phyloP scores from a whole-genome alignment of 2,113 vertebrate genomes.

The Vulpes vulpes region DNA sequence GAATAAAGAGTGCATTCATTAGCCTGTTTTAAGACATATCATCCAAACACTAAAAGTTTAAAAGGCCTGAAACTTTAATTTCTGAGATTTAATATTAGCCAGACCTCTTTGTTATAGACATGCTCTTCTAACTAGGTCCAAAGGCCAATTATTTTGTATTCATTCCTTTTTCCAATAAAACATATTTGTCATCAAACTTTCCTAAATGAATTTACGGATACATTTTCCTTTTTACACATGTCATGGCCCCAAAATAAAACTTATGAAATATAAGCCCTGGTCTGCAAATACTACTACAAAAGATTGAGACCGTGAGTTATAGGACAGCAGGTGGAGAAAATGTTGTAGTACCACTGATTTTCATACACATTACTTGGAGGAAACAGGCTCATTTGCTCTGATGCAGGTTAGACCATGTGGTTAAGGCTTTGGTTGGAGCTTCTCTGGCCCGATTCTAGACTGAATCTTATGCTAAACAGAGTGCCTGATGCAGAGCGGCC shows the following conservation, averaged over 20 bases:
- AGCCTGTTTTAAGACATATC: background rate
- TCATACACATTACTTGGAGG: background rate
- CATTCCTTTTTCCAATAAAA: conserved; percentile 54
- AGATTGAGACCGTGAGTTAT: background rate
- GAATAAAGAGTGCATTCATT: background rate
- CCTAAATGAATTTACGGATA: background rate
- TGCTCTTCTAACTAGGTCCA: background rate
- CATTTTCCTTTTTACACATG: background rate
- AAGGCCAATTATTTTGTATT: background rate
- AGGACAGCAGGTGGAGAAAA: background rate
- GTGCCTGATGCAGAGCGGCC: background rate
- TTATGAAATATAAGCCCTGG: background rate
- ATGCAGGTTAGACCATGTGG: background rate
- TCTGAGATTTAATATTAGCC: background rate
- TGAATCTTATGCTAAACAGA: background rate
- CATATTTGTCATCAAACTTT: background rate
- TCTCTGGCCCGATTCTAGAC: background rate
- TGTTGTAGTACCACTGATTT: background rate
- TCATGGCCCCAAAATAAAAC: background rate
- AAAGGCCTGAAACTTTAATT: conserved; percentile 18
- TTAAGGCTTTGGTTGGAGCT: background rate
- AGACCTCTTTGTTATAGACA: background rate
- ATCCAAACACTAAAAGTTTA: background rate
- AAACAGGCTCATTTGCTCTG: background rate
- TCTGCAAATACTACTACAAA: background rate